Evolutionary conservation across 2,113 vertebrate genomes (phyloP).

Genomic region (Myanophis thanlyinensis): DNA sequence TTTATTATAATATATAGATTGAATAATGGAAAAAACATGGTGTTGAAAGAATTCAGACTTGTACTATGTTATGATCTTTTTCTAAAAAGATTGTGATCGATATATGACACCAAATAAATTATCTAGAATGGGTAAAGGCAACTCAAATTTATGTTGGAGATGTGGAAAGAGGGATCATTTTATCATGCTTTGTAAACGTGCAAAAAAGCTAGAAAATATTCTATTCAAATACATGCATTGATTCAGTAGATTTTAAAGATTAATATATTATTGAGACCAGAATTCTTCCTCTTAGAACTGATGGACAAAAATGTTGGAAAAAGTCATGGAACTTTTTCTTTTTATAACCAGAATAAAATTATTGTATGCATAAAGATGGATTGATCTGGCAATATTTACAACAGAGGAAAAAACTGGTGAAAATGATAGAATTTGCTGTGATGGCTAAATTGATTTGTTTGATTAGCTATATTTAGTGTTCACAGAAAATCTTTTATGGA

Average conservation of each 20-base stretch:
- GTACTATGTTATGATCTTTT: background rate
- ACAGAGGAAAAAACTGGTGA: background rate
- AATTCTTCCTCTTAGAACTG: background rate
- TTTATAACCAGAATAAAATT: background rate
- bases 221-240: background rate
- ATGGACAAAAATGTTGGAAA: background rate
- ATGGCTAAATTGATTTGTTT: background rate
- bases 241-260: background rate
- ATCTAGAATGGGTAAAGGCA: background rate
- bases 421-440: background rate
- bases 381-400: background rate
- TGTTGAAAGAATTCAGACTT: background rate
- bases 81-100: background rate
- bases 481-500: background rate
- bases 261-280: background rate
- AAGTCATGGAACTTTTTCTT: background rate
- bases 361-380: background rate
- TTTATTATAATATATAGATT: background rate
- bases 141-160: background rate
- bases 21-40: background rate
- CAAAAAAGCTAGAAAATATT: background rate
- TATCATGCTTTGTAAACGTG: background rate
- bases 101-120: background rate
- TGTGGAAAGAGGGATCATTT: background rate
- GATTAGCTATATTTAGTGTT: background rate